phyloP scores from a whole-genome alignment of 53 echinoderm and acorn worm genomes.

The Echinometra lucunter region DNA sequence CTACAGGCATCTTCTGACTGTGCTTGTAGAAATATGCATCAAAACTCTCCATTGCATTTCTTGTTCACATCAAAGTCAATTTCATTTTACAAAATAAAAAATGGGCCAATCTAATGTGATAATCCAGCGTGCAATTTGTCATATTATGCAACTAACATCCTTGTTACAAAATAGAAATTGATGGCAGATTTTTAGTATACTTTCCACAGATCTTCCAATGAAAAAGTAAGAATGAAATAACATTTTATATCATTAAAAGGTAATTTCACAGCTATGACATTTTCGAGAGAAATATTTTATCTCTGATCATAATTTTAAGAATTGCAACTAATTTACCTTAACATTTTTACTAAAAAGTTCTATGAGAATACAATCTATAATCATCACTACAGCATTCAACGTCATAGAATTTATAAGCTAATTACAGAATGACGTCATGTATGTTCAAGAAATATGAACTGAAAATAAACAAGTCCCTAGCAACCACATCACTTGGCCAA shows the following conservation, averaged over 20 bases:
- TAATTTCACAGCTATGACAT: too few species aligned
- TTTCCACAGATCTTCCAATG: neutral
- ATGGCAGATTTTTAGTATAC: neutral
- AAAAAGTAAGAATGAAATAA: neutral
- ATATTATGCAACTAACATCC: neutral
- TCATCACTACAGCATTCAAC: neutral
- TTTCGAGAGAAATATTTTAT: neutral
- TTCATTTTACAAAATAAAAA: too few species aligned
- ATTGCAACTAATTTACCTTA: too few species aligned
- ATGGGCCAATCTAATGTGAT: too few species aligned
- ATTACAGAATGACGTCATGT: constrained; percentile 17
- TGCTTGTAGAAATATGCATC: too few species aligned
- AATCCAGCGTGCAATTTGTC: too few species aligned
- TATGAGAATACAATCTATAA: neutral
- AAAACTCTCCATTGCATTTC: too few species aligned
- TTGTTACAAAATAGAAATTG: neutral
- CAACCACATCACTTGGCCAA: neutral
- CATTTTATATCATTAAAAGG: neutral
- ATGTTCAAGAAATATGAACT: neutral
- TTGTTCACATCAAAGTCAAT: too few species aligned
- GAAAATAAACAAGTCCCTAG: neutral
- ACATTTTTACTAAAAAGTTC: neutral
- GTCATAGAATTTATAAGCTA: constrained; percentile 12
- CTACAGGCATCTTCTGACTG: too few species aligned
- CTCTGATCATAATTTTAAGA: neutral